phyloP scores from a whole-genome alignment of 2,113 vertebrate genomes.

The Chloropsis hardwickii region DNA sequence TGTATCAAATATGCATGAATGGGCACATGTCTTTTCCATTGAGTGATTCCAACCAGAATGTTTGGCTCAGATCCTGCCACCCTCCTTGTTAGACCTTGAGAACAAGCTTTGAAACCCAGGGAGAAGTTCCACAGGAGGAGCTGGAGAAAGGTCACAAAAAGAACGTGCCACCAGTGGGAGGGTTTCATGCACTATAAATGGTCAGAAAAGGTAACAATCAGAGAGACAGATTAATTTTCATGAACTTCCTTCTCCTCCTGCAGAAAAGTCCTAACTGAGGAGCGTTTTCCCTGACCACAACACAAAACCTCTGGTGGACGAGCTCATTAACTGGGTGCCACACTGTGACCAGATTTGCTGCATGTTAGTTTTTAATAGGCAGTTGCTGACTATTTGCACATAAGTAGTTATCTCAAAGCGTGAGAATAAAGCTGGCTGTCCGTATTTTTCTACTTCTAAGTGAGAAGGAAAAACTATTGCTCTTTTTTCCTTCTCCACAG shows the following conservation, averaged over 20 bases:
- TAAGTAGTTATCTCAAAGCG: background rate
- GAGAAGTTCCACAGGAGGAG: background rate
- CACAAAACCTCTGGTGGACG: background rate
- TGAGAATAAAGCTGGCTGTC: background rate
- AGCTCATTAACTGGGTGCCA: conserved; percentile 2
- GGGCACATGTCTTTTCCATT: background rate
- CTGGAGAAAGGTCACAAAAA: background rate
- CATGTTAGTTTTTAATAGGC: conserved; percentile 1
- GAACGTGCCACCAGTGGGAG: background rate
- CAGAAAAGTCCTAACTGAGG: background rate
- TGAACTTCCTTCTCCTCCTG: background rate
- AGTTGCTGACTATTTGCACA: conserved; percentile 32
- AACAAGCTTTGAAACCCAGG: background rate
- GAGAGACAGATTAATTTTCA: background rate
- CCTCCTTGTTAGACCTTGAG: background rate
- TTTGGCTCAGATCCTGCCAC: background rate
- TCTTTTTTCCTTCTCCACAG: background rate
- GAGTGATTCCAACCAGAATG: background rate
- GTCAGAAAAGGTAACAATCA: background rate
- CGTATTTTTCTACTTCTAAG: background rate
- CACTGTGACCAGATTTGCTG: background rate
- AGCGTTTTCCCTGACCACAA: background rate
- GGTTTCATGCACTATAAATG: background rate
- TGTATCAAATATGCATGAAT: conserved; percentile 32
- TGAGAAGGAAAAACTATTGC: background rate